Percentiles rank a stretch among this genome's conserved stretches.
phyloP scores from a whole-genome alignment of 1,140 invertebrate genomes.

The Neoseiulus cucumeris region DNA sequence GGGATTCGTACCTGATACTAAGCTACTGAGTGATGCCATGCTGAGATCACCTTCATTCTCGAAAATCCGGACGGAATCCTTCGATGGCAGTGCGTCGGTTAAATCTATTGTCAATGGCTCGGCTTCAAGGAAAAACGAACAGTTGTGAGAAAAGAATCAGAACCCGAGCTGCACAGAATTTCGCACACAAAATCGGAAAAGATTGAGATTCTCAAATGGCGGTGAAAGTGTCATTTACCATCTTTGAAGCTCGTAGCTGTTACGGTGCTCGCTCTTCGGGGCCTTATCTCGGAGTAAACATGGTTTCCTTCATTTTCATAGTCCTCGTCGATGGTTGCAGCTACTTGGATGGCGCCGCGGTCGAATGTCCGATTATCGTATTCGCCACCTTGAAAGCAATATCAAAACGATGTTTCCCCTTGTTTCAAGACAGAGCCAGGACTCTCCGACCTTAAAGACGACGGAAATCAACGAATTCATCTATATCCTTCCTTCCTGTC shows the following conservation, averaged over 20 bases:
- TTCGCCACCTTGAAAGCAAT: neutral
- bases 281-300: too few species aligned
- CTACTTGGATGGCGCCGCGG: neutral
- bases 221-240: neutral
- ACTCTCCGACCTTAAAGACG: too few species aligned
- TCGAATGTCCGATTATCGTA: slow-evolving; percentile 3
- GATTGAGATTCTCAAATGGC: too few species aligned
- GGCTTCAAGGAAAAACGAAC: neutral
- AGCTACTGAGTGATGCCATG: neutral
- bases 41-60: neutral
- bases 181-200: too few species aligned
- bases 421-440: too few species aligned
- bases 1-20: neutral
- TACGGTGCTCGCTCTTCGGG: too few species aligned
- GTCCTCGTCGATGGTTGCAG: neutral
- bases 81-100: neutral
- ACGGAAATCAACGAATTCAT: too few species aligned
- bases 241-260: neutral
- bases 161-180: too few species aligned
- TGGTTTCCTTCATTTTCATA: too few species aligned
- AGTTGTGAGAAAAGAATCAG: neutral
- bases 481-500: too few species aligned
- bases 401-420: neutral
- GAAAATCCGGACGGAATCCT: neutral
- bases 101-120: neutral